Evolutionary conservation across 1,140 invertebrate species (phyloP), one percentile per base, ranked within the genome.

Genomic region (Hyles vespertilio): DNA sequence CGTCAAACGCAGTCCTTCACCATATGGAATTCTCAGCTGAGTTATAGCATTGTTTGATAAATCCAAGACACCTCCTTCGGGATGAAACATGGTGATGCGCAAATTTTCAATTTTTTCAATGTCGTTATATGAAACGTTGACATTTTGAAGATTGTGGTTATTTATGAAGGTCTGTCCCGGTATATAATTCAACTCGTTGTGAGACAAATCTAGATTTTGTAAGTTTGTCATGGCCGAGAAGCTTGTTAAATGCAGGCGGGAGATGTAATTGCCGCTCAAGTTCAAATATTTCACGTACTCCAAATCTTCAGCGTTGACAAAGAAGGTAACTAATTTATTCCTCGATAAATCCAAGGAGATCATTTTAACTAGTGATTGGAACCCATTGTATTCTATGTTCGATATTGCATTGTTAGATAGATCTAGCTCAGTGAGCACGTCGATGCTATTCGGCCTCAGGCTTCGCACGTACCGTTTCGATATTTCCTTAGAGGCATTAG

Each of bases 201-300:
- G 49, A 4, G 85, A 88, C 12, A 88, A 59, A 66, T 88, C 84
- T 33, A 88, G 65, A 54, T 81, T 87, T 51, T 81, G 72, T 32
- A 88, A 74, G 53, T 76, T 79, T 4, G 47, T 65, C 84, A 88
- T 86, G 1, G 55, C 64, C 0, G 55, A 65, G 56, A 88, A 88
- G 51, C 73, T 84, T 36, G 73, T 58, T 36, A 74, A 79, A 59
- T 81, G 63, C 33, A 88, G 65, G 40, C 63, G 68, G 2, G 54
- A 64, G 8, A 88, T 73, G 12, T 53, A 75, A 49, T 88, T 88
- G 32, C 59, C 61, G 51, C 82, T 87, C n/a, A 88, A 58, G 63
- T 88, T 87, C 33, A 87, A 64, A 65, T 69, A 79, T 64, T 66
- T 79, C 0, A 88, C 68, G 45, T 70, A 59, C 22, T 63, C 59